Conservation (phyloP, 2,113 vertebrate species). For the Felis chaus region DNA sequence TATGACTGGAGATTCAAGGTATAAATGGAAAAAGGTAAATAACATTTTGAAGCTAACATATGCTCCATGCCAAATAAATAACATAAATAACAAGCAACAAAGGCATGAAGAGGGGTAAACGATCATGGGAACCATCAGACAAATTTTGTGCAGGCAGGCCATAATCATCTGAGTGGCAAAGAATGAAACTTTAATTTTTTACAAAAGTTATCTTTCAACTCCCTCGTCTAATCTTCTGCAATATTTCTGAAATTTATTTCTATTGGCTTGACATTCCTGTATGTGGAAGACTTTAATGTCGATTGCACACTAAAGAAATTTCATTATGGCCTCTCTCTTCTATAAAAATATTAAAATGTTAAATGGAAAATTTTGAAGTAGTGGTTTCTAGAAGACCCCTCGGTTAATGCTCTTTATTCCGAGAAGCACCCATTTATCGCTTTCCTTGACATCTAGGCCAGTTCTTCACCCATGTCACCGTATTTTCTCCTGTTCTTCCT, state of each 20-base stretch:
- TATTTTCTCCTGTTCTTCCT: not conserved
- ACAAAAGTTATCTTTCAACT: constrained; percentile 16
- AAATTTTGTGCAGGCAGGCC: not conserved
- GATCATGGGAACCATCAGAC: not conserved
- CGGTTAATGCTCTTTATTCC: constrained; percentile 43
- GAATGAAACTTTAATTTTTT: constrained; percentile 14
- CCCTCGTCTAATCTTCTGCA: constrained; percentile 25
- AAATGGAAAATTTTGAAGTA: constrained; percentile 66
- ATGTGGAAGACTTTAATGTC: constrained; percentile 40
- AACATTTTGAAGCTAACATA: constrained; percentile 13
- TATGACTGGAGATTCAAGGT: not conserved
- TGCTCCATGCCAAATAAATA: not conserved
- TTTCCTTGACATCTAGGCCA: constrained; percentile 2
- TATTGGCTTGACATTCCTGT: constrained; percentile 50
- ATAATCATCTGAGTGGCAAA: not conserved
- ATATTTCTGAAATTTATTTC: constrained; percentile 66
- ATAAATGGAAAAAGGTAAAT: not conserved
- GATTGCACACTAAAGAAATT: constrained; percentile 58
- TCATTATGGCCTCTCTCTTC: constrained; percentile 55
- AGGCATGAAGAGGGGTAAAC: not conserved
- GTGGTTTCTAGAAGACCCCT: constrained; percentile 51
- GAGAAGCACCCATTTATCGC: constrained; percentile 56
- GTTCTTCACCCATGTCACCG: not conserved
- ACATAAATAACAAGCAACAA: not conserved
- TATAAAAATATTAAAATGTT: constrained; percentile 67